Percentiles rank a stretch among this genome's conserved stretches.
phyloP scores from a whole-genome alignment of 2,888 invertebrate genomes.

The Agonopterix alstromeriana region DNA sequence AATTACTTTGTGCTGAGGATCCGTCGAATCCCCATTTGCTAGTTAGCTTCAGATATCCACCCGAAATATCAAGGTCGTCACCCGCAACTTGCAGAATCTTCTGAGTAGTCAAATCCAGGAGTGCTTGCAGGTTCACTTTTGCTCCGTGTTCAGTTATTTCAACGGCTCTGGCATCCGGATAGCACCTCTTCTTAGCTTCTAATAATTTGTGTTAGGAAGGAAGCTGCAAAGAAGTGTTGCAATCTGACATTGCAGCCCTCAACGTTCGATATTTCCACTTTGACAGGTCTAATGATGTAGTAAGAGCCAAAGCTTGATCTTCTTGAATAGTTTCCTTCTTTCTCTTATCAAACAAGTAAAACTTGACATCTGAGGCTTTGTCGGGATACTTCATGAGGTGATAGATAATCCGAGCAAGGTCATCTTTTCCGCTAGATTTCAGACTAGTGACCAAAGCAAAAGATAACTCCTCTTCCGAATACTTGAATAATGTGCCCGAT shows the following conservation, averaged over 20 bases:
- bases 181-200: constrained; percentile 1
- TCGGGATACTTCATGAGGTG: neutral
- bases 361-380: neutral
- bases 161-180: neutral
- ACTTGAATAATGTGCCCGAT: neutral
- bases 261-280: constrained; percentile 2
- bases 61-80: constrained; percentile 1
- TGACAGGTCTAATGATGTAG: constrained; percentile 1
- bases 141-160: constrained; percentile 2
- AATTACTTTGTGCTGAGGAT: constrained; percentile 4
- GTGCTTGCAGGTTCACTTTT: constrained; percentile 2
- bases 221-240: neutral
- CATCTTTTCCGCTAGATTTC: neutral
- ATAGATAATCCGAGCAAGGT: neutral
- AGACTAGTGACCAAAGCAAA: neutral
- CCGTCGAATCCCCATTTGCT: constrained; percentile 5
- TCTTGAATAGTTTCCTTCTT: neutral
- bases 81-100: constrained; percentile 1
- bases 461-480: neutral
- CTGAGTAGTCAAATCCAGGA: neutral
- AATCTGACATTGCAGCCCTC: neutral
- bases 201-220: constrained; percentile 2
- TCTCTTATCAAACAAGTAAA: neutral
- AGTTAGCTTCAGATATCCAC: constrained; percentile 1
- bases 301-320: neutral